phyloP scores from a whole-genome alignment of 2,888 invertebrate genomes.

The Acanthoscelides obtectus region DNA sequence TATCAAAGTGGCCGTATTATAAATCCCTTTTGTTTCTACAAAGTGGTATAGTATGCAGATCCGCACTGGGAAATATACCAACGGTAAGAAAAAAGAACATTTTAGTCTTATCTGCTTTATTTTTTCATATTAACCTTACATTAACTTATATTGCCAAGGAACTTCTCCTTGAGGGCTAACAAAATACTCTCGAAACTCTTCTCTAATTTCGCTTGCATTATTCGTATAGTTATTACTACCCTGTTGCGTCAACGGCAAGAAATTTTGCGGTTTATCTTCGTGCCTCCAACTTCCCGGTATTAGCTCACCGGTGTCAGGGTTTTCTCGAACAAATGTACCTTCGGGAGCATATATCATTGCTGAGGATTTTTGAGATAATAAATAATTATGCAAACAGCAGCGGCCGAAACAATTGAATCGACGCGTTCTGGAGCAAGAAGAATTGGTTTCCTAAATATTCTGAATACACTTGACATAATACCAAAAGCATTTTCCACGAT shows the following conservation, averaged over 20 bases:
- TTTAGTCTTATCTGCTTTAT: too few species aligned
- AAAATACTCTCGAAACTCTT: too few species aligned
- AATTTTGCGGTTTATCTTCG: slow-evolving; percentile 3
- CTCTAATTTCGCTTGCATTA: too few species aligned
- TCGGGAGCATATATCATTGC: slow-evolving; percentile 18
- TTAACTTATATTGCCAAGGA: too few species aligned
- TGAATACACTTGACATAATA: too few species aligned
- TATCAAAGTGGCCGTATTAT: slow-evolving; percentile 2
- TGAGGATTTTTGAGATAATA: slow-evolving; percentile 17
- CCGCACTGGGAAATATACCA: slow-evolving; percentile 18
- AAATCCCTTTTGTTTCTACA: background rate
- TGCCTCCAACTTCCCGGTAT: slow-evolving; percentile 11
- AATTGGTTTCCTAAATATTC: too few species aligned
- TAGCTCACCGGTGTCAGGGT: background rate
- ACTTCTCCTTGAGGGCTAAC: too few species aligned
- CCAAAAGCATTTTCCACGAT: too few species aligned
- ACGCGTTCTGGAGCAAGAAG: too few species aligned
- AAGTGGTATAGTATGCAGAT: background rate
- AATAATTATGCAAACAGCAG: slow-evolving; percentile 19
- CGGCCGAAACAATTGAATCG: background rate
- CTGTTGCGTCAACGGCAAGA: too few species aligned
- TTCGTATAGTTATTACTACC: slow-evolving; percentile 11
- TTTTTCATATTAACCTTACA: too few species aligned
- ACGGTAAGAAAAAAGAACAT: slow-evolving; percentile 1
- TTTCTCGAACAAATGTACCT: slow-evolving; percentile 16